phyloP scores from a whole-genome alignment of 2,113 vertebrate genomes.

The Piprites chloris region DNA sequence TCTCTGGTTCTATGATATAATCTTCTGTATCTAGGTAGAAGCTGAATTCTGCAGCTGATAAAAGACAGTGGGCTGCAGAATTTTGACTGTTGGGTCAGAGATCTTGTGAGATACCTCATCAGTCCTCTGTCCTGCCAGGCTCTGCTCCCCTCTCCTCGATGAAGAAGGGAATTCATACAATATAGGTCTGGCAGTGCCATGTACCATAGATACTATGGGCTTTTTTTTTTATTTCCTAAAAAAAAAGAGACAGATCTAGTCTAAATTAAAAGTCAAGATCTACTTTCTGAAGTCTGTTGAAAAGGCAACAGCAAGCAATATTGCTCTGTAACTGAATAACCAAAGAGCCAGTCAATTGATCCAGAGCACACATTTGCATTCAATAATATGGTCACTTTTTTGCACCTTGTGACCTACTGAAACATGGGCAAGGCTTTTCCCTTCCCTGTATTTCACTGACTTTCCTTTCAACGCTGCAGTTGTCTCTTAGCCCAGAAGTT shows the following conservation, averaged over 20 bases:
- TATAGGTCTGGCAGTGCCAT: neutral
- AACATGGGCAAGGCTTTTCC: neutral
- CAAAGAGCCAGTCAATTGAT: neutral
- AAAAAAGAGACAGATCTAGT: neutral
- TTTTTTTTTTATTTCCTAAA: neutral
- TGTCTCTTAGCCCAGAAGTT: neutral
- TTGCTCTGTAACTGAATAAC: constrained; percentile 2
- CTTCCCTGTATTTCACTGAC: neutral
- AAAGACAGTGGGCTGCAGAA: neutral
- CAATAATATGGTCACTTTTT: neutral
- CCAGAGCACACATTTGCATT: constrained; percentile 34
- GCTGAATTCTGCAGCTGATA: neutral
- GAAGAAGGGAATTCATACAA: neutral
- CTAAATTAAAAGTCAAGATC: neutral
- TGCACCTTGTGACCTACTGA: neutral
- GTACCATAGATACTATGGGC: neutral
- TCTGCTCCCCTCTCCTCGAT: neutral
- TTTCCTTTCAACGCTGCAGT: neutral
- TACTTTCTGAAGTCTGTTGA: neutral
- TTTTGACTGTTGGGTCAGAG: neutral
- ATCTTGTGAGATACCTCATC: neutral
- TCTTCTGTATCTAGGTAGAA: neutral
- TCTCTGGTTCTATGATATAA: neutral
- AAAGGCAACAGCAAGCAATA: neutral
- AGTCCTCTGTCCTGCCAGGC: neutral